These are phyloP conservation scores for Sebastes kiyomatsui DNA, from an alignment of 2,797 vertebrate genomes.

Conservation along the genomic window DNA sequence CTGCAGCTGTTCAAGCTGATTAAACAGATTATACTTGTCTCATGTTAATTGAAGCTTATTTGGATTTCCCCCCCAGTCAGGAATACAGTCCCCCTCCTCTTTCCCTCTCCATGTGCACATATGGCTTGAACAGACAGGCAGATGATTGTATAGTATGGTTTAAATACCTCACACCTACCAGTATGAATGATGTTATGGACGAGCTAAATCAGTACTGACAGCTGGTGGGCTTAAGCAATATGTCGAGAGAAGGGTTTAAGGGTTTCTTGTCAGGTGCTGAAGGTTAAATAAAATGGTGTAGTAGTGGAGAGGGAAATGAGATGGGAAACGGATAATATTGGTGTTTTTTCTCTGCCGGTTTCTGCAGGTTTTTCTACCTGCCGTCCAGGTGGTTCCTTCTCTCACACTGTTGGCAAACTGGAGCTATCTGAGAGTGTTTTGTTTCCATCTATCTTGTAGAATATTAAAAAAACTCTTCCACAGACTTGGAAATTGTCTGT, in stretches of 20 bases:
- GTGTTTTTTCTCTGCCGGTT: too few relatives aligned
- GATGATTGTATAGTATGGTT: conserved; percentile 33
- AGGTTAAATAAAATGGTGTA: conserved; percentile 16
- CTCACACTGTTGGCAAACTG: not conserved
- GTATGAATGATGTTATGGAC: conserved; percentile 25
- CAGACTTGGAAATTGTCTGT: not conserved
- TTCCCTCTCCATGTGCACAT: conserved; percentile 21
- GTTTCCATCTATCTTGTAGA: not conserved
- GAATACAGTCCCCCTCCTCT: conserved; percentile 22
- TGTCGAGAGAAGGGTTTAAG: conserved; percentile 30
- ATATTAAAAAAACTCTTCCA: not conserved
- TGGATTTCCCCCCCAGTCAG: conserved; percentile 34
- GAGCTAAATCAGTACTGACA: conserved; percentile 51
- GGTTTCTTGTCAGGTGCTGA: conserved; percentile 33
- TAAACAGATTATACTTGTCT: conserved; percentile 64
- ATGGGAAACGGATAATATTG: not conserved
- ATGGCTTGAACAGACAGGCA: conserved; percentile 42
- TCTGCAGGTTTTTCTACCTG: not conserved
- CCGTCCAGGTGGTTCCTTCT: not conserved
- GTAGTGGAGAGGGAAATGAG: not conserved
- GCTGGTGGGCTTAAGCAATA: conserved; percentile 30
- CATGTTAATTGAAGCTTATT: conserved; percentile 63
- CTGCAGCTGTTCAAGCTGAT: conserved; percentile 64
- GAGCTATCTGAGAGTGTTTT: not conserved
- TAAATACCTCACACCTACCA: conserved; percentile 40